A percentile compares a stretch with the other conserved stretches of the same genome.
Evolutionary conservation across 2,797 vertebrate species (phyloP).

Genomic region (Hephaestus fuliginosus): DNA sequence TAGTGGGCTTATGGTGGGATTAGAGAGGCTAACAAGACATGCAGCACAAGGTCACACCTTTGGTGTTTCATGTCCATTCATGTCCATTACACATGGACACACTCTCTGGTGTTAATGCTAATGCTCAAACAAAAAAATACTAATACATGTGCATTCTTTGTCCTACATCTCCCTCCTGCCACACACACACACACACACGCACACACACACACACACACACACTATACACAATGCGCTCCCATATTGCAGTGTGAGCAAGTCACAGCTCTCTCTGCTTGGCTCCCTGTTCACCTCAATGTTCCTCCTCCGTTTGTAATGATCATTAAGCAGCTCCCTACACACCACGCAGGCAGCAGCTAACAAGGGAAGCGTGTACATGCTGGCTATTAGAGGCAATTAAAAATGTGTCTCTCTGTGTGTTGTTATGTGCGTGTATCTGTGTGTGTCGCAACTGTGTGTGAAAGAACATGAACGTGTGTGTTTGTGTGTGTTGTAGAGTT

Average conservation of each 20-base stretch:
- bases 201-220: constrained; percentile 13
- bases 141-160: constrained; percentile 39
- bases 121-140: constrained; percentile 31
- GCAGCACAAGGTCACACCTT: constrained; percentile 4
- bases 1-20: constrained; percentile 27
- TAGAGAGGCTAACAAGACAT: constrained; percentile 27
- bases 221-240: constrained; percentile 2
- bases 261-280: constrained; percentile 28
- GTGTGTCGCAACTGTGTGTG: not conserved
- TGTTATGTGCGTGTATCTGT: not conserved
- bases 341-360: constrained; percentile 48
- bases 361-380: constrained; percentile 60
- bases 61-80: not conserved
- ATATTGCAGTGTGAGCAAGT: constrained; percentile 21
- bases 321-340: constrained; percentile 63
- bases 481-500: not conserved
- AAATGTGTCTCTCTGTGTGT: constrained; percentile 22
- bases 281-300: constrained; percentile 51
- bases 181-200: constrained; percentile 10
- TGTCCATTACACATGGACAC: not conserved
- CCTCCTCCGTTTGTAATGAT: constrained; percentile 54
- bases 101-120: constrained; percentile 13
- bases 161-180: not conserved
- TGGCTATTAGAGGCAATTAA: constrained; percentile 65
- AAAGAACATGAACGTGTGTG: not conserved